A percentile compares a stretch with the other conserved stretches of the same genome.
phyloP scores from a whole-genome alignment of 2,888 invertebrate genomes.

The Herminia tarsipennalis region DNA sequence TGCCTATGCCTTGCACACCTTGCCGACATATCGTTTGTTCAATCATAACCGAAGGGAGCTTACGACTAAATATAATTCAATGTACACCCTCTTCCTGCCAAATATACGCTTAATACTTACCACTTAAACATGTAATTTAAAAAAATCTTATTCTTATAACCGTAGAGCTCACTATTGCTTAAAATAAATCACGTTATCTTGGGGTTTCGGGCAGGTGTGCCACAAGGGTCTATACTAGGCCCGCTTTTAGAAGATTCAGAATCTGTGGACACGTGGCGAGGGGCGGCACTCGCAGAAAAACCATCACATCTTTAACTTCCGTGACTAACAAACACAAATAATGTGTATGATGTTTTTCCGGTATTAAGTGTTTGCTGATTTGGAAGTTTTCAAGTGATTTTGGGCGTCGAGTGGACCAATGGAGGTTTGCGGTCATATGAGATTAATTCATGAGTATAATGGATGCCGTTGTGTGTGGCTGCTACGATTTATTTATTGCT shows the following conservation, averaged over 20 bases:
- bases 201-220: conserved; percentile 75
- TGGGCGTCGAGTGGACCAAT: conserved; percentile 62
- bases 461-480: conserved; percentile 29
- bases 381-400: conserved; percentile 69
- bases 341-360: conserved; percentile 83
- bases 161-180: conserved; percentile 51
- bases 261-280: conserved; percentile 79
- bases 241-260: conserved; percentile 80
- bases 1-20: conserved; percentile 74
- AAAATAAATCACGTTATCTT: conserved; percentile 21
- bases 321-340: conserved; percentile 79
- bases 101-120: conserved; percentile 71
- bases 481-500: no score
- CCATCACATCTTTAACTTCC: conserved; percentile 78
- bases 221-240: conserved; percentile 71
- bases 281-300: conserved; percentile 77
- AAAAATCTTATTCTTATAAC: conserved; percentile 44
- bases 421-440: conserved; percentile 41
- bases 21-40: conserved; percentile 78
- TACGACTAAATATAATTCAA: conserved; percentile 83
- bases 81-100: conserved; percentile 85
- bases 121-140: conserved; percentile 37
- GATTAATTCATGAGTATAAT: conserved; percentile 43
- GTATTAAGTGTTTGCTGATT: conserved; percentile 72
- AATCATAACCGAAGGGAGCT: conserved; percentile 78